Evolutionary conservation across 2,888 invertebrate species (phyloP).

Genomic region (Agrochola litura): DNA sequence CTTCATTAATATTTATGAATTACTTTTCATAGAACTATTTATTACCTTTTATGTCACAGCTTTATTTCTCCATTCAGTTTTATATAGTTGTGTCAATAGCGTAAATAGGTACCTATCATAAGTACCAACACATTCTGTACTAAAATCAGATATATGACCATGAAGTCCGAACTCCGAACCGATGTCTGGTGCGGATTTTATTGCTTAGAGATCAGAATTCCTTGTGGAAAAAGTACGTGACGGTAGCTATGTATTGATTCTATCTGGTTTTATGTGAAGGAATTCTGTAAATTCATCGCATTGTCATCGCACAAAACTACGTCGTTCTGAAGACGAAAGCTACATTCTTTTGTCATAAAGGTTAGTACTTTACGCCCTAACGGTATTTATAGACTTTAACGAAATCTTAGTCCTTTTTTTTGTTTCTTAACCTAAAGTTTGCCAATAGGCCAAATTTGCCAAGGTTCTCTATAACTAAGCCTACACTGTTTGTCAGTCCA

Average conservation of each 20-base stretch:
- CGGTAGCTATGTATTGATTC: constrained; percentile 47
- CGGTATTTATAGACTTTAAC: background rate
- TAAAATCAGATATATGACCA: constrained; percentile 42
- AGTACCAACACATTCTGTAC: constrained; percentile 28
- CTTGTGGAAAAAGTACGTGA: constrained; percentile 50
- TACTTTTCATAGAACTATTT: constrained; percentile 22
- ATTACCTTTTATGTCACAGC: constrained; percentile 26
- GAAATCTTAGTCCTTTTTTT: background rate
- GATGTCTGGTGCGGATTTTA: constrained; percentile 56
- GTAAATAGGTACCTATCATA: constrained; percentile 17
- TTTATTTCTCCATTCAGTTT: constrained; percentile 20
- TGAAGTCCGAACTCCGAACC: constrained; percentile 44
- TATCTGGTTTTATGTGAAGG: constrained; percentile 41
- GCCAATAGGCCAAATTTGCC: background rate
- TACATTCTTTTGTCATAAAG: background rate
- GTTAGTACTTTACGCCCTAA: background rate
- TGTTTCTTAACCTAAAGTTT: background rate
- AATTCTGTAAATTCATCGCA: constrained; percentile 55
- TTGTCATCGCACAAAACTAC: constrained; percentile 29
- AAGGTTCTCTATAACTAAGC: background rate
- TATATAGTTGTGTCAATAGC: constrained; percentile 20
- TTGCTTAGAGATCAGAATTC: constrained; percentile 59
- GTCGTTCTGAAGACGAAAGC: constrained; percentile 6
- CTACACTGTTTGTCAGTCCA: too few species aligned
- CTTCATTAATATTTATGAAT: constrained; percentile 43